phyloP scores from a whole-genome alignment of 2,888 invertebrate species.

The Digitonthophagus gazella region DNA sequence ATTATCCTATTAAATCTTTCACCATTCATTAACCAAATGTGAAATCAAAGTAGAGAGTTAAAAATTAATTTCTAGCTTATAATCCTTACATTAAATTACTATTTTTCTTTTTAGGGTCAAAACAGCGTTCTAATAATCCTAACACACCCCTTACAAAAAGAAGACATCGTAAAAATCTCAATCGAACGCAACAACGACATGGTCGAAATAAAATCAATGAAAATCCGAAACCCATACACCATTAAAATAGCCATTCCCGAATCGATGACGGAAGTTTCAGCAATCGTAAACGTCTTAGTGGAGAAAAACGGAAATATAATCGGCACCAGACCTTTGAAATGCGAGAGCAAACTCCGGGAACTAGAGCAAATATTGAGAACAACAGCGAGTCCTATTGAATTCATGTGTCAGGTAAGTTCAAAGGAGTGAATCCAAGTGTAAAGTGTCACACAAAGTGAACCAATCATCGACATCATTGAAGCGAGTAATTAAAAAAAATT shows the following conservation, averaged over 20 bases:
- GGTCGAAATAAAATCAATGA: conserved; percentile 65
- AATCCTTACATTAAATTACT: too few relatives aligned
- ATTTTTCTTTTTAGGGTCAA: conserved; percentile 64
- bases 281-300: conserved; percentile 77
- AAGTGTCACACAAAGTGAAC: too few relatives aligned
- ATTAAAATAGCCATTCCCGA: conserved; percentile 83
- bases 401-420: conserved; percentile 76
- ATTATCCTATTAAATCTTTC: too few relatives aligned
- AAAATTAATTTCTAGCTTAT: too few relatives aligned
- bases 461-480: not conserved
- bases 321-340: conserved; percentile 82
- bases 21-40: too few relatives aligned
- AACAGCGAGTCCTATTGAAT: conserved; percentile 79
- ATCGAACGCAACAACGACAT: conserved; percentile 81
- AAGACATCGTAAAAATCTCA: conserved; percentile 74
- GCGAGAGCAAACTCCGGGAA: conserved; percentile 80
- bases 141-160: conserved; percentile 73
- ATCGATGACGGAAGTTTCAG: conserved; percentile 76
- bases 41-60: too few relatives aligned
- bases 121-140: conserved; percentile 78
- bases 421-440: too few relatives aligned
- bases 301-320: conserved; percentile 78
- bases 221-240: conserved; percentile 80
- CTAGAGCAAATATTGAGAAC: conserved; percentile 76
- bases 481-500: conserved; percentile 15